Conservation (phyloP, 2,797 vertebrate genomes). For the Limnodromus scolopaceus region DNA sequence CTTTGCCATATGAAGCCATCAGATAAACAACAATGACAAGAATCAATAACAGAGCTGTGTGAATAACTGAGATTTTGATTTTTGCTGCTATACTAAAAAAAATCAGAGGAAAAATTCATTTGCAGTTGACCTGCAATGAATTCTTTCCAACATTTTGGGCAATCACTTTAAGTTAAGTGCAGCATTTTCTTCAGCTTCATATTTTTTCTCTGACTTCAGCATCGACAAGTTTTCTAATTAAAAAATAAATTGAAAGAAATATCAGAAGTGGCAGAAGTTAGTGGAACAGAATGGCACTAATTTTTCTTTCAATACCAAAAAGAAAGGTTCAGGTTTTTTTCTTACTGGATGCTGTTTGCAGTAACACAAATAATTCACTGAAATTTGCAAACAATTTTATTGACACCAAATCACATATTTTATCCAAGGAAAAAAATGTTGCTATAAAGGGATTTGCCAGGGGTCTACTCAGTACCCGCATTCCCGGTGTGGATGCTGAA, state of each 20-base stretch:
- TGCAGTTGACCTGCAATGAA: neutral
- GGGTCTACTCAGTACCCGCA: neutral
- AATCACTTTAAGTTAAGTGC: neutral
- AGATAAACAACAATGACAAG: neutral
- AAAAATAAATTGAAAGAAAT: neutral
- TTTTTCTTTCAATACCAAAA: neutral
- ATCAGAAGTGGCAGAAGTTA: neutral
- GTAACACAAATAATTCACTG: neutral
- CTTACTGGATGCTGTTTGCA: neutral
- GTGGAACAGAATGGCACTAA: neutral
- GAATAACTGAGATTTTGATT: neutral
- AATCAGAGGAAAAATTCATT: neutral
- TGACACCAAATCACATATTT: neutral
- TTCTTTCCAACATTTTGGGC: neutral
- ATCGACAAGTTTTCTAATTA: neutral
- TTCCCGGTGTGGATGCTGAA: neutral
- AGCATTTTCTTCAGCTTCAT: neutral
- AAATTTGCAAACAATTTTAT: neutral
- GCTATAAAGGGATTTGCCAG: neutral
- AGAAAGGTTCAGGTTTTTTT: neutral
- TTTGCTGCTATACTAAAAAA: neutral
- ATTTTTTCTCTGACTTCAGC: neutral
- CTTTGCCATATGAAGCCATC: neutral
- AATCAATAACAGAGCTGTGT: neutral
- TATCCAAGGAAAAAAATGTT: neutral